These are phyloP conservation scores for Samia ricini DNA, from an alignment of 1,140 invertebrate species.

Conservation along the genomic window DNA sequence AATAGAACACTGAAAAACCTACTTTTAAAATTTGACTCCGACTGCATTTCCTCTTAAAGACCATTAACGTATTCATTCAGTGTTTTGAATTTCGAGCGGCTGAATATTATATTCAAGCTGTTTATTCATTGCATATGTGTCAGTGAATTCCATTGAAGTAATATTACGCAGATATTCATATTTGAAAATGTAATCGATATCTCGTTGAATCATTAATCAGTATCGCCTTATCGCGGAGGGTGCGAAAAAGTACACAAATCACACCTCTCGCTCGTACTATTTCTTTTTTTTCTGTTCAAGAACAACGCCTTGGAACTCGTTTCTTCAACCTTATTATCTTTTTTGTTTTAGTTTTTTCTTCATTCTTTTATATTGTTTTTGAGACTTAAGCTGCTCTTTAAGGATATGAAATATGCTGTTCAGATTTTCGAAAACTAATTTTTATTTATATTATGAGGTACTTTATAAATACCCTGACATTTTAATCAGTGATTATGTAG, in stretches of 20 bases:
- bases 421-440: too few relatives aligned
- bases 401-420: constrained; percentile 29
- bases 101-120: too few relatives aligned
- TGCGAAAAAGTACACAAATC: constrained; percentile 71
- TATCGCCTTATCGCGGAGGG: constrained; percentile 47
- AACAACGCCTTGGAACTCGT: constrained; percentile 41
- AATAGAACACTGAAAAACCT: too few relatives aligned
- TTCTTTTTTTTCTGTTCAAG: constrained; percentile 44
- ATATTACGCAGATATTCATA: constrained; percentile 10
- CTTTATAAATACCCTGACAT: too few relatives aligned
- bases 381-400: constrained; percentile 41
- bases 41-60: too few relatives aligned
- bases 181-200: constrained; percentile 48
- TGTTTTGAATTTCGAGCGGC: too few relatives aligned
- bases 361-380: constrained; percentile 27
- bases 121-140: not conserved
- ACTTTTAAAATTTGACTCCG: too few relatives aligned
- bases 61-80: too few relatives aligned
- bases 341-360: constrained; percentile 26
- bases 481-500: too few relatives aligned
- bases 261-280: constrained; percentile 51
- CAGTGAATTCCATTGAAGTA: not conserved
- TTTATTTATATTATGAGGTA: too few relatives aligned
- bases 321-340: constrained; percentile 35
- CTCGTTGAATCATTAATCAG: constrained; percentile 53